A percentile compares a stretch with the other conserved stretches of the same genome.
Evolutionary conservation across 1,140 invertebrate genomes (phyloP).

Genomic region (Dinothrombium tinctorium): DNA sequence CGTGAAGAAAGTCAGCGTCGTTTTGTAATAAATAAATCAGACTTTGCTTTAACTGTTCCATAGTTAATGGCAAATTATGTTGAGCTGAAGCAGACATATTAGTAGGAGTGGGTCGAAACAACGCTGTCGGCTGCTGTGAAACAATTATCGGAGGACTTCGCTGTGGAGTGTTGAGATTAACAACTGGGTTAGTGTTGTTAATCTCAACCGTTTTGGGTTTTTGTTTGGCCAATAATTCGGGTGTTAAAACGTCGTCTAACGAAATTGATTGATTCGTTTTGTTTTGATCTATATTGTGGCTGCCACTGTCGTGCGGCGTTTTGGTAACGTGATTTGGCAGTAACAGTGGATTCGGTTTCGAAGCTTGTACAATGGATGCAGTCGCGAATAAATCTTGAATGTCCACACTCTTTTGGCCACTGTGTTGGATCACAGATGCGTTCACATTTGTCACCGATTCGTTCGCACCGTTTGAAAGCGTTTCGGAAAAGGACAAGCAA

Average conservation of each 20-base stretch:
- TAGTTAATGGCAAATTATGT: background rate
- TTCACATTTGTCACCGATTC: background rate
- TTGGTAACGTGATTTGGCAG: background rate
- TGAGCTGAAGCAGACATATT: background rate
- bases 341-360: background rate
- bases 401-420: background rate
- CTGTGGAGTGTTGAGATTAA: too few species aligned
- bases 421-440: background rate
- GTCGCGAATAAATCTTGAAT: background rate
- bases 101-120: background rate
- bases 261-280: background rate
- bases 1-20: slow-evolving; percentile 11
- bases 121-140: background rate
- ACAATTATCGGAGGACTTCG: background rate
- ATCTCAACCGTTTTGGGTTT: background rate
- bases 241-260: background rate
- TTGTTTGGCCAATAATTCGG: background rate
- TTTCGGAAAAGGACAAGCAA: background rate
- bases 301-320: too few species aligned
- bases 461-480: background rate
- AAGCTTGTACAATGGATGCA: too few species aligned
- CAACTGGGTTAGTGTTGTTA: too few species aligned
- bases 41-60: slow-evolving; percentile 10
- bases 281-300: too few species aligned
- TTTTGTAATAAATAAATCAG: slow-evolving; percentile 10